A percentile compares a stretch with the other conserved stretches of the same genome.
These are phyloP conservation scores for Cuculus canorus DNA, from an alignment of 2,797 vertebrate genomes.

Conservation along the genomic window DNA sequence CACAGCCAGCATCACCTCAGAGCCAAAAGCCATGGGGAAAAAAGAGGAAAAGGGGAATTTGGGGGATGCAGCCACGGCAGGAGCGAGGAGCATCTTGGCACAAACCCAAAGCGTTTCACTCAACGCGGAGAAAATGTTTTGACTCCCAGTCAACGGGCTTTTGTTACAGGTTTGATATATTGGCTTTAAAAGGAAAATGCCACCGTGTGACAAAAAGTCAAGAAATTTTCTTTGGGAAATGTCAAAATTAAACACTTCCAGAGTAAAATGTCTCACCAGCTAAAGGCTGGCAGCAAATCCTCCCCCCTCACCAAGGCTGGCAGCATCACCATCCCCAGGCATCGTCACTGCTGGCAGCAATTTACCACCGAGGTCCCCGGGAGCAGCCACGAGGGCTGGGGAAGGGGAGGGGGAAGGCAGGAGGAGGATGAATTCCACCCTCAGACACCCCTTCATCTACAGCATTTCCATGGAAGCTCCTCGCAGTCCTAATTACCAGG, in stretches of 20 bases:
- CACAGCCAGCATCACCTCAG: fast-evolving
- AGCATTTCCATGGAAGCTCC: neutral
- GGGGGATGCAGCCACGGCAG: neutral
- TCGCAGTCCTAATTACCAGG: neutral
- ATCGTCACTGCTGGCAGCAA: neutral
- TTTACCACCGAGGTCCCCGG: neutral
- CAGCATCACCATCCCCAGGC: neutral
- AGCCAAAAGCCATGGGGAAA: fast-evolving
- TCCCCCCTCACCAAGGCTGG: neutral
- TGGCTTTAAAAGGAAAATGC: neutral
- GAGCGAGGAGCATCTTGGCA: neutral
- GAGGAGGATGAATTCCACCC: neutral
- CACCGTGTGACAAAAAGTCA: fast-evolving
- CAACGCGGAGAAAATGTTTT: neutral
- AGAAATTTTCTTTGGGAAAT: neutral
- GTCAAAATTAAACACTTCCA: neutral
- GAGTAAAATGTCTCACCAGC: neutral
- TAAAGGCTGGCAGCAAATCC: neutral
- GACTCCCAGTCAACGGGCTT: neutral
- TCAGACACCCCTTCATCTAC: fast-evolving
- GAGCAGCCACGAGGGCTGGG: neutral
- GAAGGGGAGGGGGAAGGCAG: neutral
- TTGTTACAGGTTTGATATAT: neutral
- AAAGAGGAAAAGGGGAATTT: fast-evolving
- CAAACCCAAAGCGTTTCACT: neutral